Base-by-base conservation (phyloP, 2,888 invertebrate species). In the Sesia apiformis region DNA sequence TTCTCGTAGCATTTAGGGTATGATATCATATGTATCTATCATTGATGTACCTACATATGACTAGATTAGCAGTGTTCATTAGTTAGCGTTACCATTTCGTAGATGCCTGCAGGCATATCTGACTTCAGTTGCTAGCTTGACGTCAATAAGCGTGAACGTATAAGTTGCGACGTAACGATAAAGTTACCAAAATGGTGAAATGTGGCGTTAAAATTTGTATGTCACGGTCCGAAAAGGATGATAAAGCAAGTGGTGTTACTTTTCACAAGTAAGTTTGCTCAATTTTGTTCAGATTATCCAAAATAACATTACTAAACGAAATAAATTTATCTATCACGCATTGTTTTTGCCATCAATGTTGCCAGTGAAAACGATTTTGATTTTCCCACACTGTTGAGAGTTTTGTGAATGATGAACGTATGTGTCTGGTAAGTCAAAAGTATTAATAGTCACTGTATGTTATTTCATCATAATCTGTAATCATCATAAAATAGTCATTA, bases 231-330 rank as follows among this genome's bases (percentile, higher is more conserved):
- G 23, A 23, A 23, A 23, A 23, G 23, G 23, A 23, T 23, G 23
- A 23, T 50, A 56, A 56, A 54, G 50, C 54, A 56, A 54, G 42
- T 49, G 56, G 56, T 5, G 54, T 56, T 54, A 52, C 52, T 54
- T 56, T 56, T 56, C 54, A 56, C 46, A 56, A 54, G 56, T 54
- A 52, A 56, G 56, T 56, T 53, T 43, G 43, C 8, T 7, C 43
- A 38, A n/a, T 53, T 4, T 53, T 53, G 39, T 51, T 52, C 23
- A 46, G 8, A 38, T 8, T 42, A 3, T 23, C n/a, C 38, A 42
- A 42, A 42, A 52, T 42, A 52, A 41, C 52, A 52, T 23, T 38
- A 42, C 23, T 1, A 52, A 52, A 3, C 38, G 5, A 42, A 41
- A 4, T 42, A 41, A 52, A 41, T 42, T 38, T 52, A 23, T 52